Base-by-base conservation (phyloP, 2,797 vertebrate genomes). In the Ptychobarbus kaznakovi region DNA sequence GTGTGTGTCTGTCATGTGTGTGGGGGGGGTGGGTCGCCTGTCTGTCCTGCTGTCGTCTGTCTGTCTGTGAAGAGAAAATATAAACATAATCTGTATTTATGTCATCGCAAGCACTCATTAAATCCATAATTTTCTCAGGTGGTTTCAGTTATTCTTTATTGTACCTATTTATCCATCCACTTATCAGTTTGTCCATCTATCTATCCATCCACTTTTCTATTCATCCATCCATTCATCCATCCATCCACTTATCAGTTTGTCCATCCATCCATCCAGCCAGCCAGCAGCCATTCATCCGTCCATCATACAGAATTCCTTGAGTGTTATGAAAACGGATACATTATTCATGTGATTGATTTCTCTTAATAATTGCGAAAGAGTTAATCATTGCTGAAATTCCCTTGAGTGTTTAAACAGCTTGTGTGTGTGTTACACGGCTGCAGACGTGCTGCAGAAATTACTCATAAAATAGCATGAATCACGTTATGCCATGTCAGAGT, bases 271-370 rank as follows among this genome's bases (percentile, higher is more conserved):
- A 38, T 18, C 79, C 20, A 22, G 35, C 5, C 46, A 69, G 85
- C 90, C 66, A 63, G 74, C 66, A 63, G 74, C 83, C 86, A 86
- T 86, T 78, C 86, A 51, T 90, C 88, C 85, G 83, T 82, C 83
- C 84, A 82, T 69, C 61, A 35, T 66, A 66, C 28, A 32, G 63
- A 65, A 40, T 84, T 84, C 88, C 10, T 61, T 6, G 7, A 66
- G 15, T 35, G 7, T 35, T 16, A 66, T 92, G 89, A 92, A 87
- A 75, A 88, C 88, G 88, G 84, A 92, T 94, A 90, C 89, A 92
- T 92, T 93, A 93, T 94, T 94, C 89, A 92, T 93, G 90, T 92
- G 92, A 93, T 91, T 92, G 93, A 92, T 91, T 93, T 85, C 75
- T 61, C 75, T 81, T 93, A 92, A 93, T 93, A 89, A 72, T 88